Evolutionary conservation across 1,140 invertebrate genomes (phyloP), one percentile per base, ranked within the genome.

Genomic region (Papilio polyxenes): DNA sequence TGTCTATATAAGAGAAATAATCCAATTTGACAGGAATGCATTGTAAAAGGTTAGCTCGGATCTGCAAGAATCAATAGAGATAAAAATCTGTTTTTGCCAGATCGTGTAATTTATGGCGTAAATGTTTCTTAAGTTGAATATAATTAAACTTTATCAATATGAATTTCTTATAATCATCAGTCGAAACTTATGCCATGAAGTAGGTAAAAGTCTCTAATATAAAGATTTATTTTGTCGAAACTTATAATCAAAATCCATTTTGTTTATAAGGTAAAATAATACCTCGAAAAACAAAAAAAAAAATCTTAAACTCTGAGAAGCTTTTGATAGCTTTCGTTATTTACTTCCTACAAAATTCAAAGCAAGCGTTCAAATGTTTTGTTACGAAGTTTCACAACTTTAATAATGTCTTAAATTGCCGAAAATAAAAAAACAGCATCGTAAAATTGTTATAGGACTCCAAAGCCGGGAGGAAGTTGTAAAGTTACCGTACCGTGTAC

Each of bases 371-470:
- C 65, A 31, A 72, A 37, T 72, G 40, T 72, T 40, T 31, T 72
- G 65, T 72, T 72, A 72, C 65, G 11, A 15, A 31, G 65, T 15
- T 15, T 72, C 23, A 72, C 23, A 72, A 31, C 31, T 72, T 72
- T 72, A 72, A 72, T 72, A 72, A 72, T 72, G 65, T 72, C 65
- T 72, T 37, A 72, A 72, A 72, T 72, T 72, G 65, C 65, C 65
- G 31, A 72, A 65, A 65, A 65, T 31, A 65, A 65, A 31, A 37
- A 72, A 37, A 72, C 65, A 72, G 31, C 65, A 72, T 72, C 65
- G 11, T 72, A 72, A 72, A 72, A 72, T 72, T 72, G 65, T 72
- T 72, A 72, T 72, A 37, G 65, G 65, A 20, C 20, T 31, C 20
- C 20, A 31, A 65, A 65, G 62, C 20, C 23, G 23, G 65, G 31